These are phyloP conservation scores for Lottia gigantea DNA, from an alignment of 2,888 invertebrate genomes.

Conservation along the genomic window DNA sequence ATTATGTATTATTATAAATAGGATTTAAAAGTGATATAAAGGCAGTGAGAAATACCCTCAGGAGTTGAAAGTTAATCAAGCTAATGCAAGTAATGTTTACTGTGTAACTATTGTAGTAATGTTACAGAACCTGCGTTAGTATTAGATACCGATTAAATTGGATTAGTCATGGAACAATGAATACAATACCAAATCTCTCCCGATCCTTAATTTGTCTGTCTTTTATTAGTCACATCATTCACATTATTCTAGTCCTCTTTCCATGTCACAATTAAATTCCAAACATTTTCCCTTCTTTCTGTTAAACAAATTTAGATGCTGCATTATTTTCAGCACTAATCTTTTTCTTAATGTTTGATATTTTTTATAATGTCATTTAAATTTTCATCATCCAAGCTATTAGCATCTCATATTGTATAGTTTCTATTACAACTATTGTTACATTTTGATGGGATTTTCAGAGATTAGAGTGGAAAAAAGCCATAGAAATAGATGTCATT, in stretches of 20 bases:
- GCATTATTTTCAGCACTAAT: too few relatives aligned
- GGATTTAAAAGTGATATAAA: neutral
- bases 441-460: conserved; percentile 1
- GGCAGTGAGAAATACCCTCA: neutral
- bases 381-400: neutral
- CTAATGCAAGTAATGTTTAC: conserved; percentile 2
- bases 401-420: neutral
- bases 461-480: neutral
- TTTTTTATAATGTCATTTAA: neutral
- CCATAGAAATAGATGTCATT: too few relatives aligned
- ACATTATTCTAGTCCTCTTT: too few relatives aligned
- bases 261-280: too few relatives aligned
- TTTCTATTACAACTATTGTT: neutral
- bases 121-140: neutral
- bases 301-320: too few relatives aligned
- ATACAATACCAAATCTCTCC: neutral
- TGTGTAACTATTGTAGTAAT: conserved; percentile 2
- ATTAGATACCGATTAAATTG: neutral
- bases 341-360: too few relatives aligned
- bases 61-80: conserved; percentile 4
- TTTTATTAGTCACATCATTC: neutral
- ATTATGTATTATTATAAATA: too few relatives aligned
- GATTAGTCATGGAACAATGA: conserved; percentile 8
- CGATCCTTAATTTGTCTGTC: neutral
- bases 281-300: too few relatives aligned